These are phyloP conservation scores for Prorops nasuta DNA, from an alignment of 1,140 invertebrate species.

Conservation along the genomic window DNA sequence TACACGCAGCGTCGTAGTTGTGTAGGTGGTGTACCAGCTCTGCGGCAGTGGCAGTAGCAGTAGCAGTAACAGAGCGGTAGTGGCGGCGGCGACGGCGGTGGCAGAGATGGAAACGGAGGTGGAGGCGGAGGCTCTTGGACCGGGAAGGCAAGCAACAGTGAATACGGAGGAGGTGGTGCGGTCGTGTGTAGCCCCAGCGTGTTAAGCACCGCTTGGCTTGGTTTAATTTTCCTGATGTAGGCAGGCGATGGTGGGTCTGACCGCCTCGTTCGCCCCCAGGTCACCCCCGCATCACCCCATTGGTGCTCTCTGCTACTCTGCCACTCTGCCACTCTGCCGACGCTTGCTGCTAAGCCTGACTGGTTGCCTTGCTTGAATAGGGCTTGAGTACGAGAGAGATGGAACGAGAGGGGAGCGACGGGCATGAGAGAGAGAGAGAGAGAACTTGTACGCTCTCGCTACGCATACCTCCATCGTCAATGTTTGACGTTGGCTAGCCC, in stretches of 20 bases:
- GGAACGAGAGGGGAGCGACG: background rate
- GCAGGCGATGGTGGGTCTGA: slow-evolving; percentile 48
- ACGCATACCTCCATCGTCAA: slow-evolving; percentile 34
- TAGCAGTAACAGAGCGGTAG: slow-evolving; percentile 11
- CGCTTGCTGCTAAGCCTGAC: slow-evolving; percentile 19
- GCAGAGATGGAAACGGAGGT: slow-evolving; percentile 16
- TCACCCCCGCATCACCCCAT: slow-evolving; percentile 42
- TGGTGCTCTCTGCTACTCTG: slow-evolving; percentile 24
- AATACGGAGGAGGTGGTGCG: slow-evolving; percentile 40
- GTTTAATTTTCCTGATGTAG: slow-evolving; percentile 59
- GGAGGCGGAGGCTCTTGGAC: slow-evolving; percentile 8
- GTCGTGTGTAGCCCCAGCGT: slow-evolving; percentile 51
- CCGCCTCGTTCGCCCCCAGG: slow-evolving; percentile 41
- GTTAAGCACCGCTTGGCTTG: slow-evolving; percentile 57
- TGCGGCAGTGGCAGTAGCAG: no score
- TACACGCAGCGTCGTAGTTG: no score
- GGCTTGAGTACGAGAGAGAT: no score
- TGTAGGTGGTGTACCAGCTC: no score
- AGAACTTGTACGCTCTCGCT: slow-evolving; percentile 19
- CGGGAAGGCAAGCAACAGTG: no score
- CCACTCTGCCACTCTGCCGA: background rate
- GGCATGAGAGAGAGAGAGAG: slow-evolving; percentile 12
- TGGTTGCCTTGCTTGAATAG: no score
- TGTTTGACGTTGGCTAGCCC: slow-evolving; percentile 44
- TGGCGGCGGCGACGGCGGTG: slow-evolving; percentile 27